A percentile compares a stretch with the other conserved stretches of the same genome.
Conservation (phyloP, 2,888 invertebrate genomes). For the Sphaeridia pumilis region DNA sequence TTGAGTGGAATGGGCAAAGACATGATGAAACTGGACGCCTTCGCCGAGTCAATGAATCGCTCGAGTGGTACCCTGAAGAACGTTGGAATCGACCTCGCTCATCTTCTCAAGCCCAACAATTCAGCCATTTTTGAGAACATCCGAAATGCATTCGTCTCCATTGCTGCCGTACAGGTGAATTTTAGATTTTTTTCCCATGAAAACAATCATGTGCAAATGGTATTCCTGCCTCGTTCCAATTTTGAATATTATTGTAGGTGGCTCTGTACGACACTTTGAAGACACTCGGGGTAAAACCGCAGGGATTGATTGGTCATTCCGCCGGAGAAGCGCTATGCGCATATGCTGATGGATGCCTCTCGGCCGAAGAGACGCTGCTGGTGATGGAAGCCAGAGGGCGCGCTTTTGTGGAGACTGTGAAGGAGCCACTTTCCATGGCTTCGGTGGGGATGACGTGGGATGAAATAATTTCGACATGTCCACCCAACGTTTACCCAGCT, state of each 20-base stretch:
- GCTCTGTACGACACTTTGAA: slow-evolving; percentile 77
- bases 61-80: slow-evolving; percentile 64
- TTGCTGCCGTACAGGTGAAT: not conserved
- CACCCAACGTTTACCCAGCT: slow-evolving; percentile 69
- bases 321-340: slow-evolving; percentile 48
- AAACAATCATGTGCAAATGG: not conserved
- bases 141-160: slow-evolving; percentile 54
- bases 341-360: slow-evolving; percentile 6
- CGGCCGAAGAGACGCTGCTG: slow-evolving; percentile 3
- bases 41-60: slow-evolving; percentile 56
- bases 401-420: not conserved
- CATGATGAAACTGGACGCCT: slow-evolving; percentile 45
- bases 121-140: slow-evolving; percentile 43
- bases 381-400: not conserved
- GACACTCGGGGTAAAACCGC: slow-evolving; percentile 63
- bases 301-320: slow-evolving; percentile 92
- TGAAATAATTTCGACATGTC: slow-evolving; percentile 58
- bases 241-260: slow-evolving; percentile 44
- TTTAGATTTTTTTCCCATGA: not conserved
- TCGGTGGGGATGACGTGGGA: slow-evolving; percentile 79
- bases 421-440: slow-evolving; percentile 66
- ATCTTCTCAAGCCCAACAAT: slow-evolving; percentile 64
- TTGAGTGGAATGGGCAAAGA: slow-evolving; percentile 47
- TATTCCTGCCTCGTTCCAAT: not conserved
- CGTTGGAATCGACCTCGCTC: slow-evolving; percentile 65